These are phyloP conservation scores for Holacanthus passer DNA, from an alignment of 2,113 vertebrate genomes.

Conservation along the genomic window DNA sequence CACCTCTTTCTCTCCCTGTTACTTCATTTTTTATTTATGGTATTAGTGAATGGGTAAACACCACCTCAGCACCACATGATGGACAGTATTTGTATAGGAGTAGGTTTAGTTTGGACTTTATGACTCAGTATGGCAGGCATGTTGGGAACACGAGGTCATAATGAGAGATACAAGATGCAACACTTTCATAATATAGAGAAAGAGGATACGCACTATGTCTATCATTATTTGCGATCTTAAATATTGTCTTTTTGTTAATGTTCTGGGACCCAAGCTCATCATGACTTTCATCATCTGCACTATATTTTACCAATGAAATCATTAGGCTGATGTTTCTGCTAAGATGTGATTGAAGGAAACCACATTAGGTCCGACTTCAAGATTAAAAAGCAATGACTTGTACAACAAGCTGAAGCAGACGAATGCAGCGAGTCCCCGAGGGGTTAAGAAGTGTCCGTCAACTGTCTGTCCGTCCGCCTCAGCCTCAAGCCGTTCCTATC, in stretches of 20 bases:
- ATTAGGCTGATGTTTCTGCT: background rate
- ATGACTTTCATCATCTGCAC: background rate
- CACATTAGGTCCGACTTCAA: conserved; percentile 44
- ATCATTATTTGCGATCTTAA: background rate
- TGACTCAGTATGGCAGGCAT: background rate
- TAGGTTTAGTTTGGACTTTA: conserved; percentile 9
- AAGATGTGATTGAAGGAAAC: conserved; percentile 33
- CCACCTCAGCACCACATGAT: background rate
- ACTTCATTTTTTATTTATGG: conserved; percentile 31
- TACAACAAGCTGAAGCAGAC: conserved; percentile 66
- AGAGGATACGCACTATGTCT: background rate
- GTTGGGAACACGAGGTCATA: background rate
- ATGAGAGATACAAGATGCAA: background rate
- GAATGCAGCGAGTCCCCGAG: conserved; percentile 57
- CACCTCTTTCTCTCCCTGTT: conserved; percentile 15
- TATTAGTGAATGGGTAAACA: background rate
- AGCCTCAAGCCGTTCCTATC: conserved; percentile 58
- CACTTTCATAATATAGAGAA: background rate
- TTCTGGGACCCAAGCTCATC: background rate
- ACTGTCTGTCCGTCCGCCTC: conserved; percentile 56
- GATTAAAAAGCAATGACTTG: conserved; percentile 70
- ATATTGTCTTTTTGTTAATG: background rate
- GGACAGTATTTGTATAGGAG: background rate
- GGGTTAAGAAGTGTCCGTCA: conserved; percentile 73
- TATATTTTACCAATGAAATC: background rate